Evolutionary conservation across 1,140 invertebrate genomes (phyloP).

Genomic region (Maniola jurtina): DNA sequence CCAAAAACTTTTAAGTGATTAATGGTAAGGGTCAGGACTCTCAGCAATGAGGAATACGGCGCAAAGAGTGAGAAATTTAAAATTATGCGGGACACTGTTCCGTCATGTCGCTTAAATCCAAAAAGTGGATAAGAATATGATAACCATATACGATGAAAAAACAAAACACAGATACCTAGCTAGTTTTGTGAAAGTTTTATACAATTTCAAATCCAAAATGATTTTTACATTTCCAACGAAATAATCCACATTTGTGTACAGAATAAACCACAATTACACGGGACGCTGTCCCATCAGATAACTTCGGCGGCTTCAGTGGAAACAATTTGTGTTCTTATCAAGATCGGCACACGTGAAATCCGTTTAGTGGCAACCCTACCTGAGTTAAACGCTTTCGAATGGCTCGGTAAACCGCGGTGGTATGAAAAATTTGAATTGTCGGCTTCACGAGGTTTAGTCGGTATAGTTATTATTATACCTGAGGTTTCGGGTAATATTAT

Average conservation of each 20-base stretch:
- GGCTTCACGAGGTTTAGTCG: not conserved
- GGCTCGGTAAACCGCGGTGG: constrained; percentile 29
- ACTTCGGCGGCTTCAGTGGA: constrained; percentile 53
- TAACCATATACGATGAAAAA: no score
- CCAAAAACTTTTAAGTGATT: no score
- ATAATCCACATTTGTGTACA: constrained; percentile 27
- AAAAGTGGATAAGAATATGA: no score
- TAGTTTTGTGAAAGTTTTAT: no score
- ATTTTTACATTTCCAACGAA: not conserved
- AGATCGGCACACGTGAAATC: constrained; percentile 58
- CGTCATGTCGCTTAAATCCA: no score
- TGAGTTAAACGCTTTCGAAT: constrained; percentile 51
- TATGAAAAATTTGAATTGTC: constrained; percentile 21
- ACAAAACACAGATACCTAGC: no score
- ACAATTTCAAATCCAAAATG: not conserved
- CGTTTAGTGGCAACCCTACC: constrained; percentile 43
- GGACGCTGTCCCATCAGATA: constrained; percentile 61
- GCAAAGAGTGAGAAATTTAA: no score
- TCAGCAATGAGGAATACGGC: no score
- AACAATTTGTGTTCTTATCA: constrained; percentile 67
- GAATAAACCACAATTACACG: constrained; percentile 51
- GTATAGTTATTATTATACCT: not conserved
- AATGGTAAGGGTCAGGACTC: no score
- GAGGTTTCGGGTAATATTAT: not conserved
- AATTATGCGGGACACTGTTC: no score